Evolutionary conservation across 2,888 invertebrate species (phyloP).

Genomic region (Drosophila mulleri): DNA sequence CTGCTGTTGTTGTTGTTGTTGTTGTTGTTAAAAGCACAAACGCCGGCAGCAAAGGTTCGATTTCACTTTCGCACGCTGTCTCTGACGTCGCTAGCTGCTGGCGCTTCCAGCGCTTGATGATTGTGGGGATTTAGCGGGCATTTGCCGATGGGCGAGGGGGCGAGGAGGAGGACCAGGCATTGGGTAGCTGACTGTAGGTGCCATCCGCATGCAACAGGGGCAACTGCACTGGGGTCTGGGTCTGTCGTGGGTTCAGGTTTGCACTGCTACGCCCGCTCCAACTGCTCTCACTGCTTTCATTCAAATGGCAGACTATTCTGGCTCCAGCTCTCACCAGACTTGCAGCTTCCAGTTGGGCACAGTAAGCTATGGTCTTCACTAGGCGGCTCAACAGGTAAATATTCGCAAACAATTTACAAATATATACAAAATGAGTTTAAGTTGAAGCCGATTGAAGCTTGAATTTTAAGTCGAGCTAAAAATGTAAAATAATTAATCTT

Average conservation of each 20-base stretch:
- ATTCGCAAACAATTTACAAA: neutral
- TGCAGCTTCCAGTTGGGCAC: conserved; percentile 24
- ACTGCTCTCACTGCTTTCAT: conserved; percentile 75
- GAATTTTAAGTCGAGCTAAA: neutral
- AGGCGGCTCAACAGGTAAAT: neutral
- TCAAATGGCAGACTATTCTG: conserved; percentile 31
- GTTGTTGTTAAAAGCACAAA: conserved; percentile 69
- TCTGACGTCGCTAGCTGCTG: conserved; percentile 58
- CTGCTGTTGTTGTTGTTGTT: conserved; percentile 30
- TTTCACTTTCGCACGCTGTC: conserved; percentile 82
- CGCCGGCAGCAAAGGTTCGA: conserved; percentile 80
- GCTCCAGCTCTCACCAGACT: conserved; percentile 38
- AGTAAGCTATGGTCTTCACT: conserved; percentile 8
- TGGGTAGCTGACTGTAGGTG: conserved; percentile 9
- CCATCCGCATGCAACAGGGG: conserved; percentile 36
- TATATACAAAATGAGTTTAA: neutral
- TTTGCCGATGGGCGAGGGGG: neutral
- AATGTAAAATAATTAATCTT: no score
- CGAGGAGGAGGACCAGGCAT: neutral
- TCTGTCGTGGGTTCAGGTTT: conserved; percentile 63
- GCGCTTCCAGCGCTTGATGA: conserved; percentile 40
- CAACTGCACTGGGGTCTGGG: conserved; percentile 32
- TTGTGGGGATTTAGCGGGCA: neutral
- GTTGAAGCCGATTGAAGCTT: neutral
- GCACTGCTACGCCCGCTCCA: conserved; percentile 14